Base-by-base conservation (phyloP, 2,888 invertebrate species). In the Hirtodrosophila duncani region DNA sequence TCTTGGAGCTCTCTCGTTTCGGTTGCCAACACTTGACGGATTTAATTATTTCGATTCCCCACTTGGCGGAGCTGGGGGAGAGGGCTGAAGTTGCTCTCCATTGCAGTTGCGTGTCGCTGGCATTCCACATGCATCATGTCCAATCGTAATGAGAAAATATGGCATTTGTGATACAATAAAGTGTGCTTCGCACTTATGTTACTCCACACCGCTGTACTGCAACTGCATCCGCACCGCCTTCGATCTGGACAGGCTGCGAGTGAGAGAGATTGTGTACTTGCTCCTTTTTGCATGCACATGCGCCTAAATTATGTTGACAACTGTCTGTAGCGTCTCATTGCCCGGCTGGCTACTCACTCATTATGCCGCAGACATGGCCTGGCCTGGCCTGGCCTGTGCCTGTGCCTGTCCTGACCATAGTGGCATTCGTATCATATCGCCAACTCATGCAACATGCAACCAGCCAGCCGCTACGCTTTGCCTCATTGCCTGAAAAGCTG, bases 101-200 rank as follows among this genome's bases (percentile, higher is more conserved):
- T 46, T n/a, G 49, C 37, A 53, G 69, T 74, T 72, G 81, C 78
- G 83, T 83, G 84, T 81, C 77, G 57, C 67, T 64, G 65, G 70
- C 83, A 84, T 84, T 77, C 84, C 83, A 71, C 79, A 83, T 82
- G 82, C 82, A 83, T 83, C 83, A 84, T 84, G 83, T 83, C 83
- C 82, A 74, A 80, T 82, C 83, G 84, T 84, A 84, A 85, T 85
- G 85, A 85, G 83, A 85, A 85, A 84, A 85, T 85, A 85, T 85
- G 83, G 85, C 82, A 78, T 79, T 83, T 84, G 83, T 81, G 84
- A 84, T 85, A 85, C 85, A 84, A 84, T 85, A 85, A 85, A 85
- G 85, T 84, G 81, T 82, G 78, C 84, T 84, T 83, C 83, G 83
- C 83, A 83, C 84, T 84, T 83, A 84, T 83, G 82, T 84, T 83